Percentiles rank a stretch among this genome's conserved stretches.
Evolutionary conservation across 2,888 invertebrate genomes (phyloP).

Genomic region (Selenia dentaria): DNA sequence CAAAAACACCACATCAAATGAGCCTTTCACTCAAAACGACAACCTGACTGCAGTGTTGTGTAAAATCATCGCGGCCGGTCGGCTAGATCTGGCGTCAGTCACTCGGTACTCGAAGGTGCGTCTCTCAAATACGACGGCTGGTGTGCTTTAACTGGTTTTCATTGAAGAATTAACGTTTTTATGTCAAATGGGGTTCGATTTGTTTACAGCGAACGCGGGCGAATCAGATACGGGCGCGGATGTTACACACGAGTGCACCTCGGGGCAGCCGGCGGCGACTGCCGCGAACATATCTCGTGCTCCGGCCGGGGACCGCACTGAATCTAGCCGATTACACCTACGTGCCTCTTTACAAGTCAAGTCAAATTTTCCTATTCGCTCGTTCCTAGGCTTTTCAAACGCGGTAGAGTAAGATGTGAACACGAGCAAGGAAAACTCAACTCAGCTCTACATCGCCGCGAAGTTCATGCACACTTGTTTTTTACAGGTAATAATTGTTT

Average conservation of each 20-base stretch:
- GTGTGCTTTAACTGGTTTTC: constrained; percentile 45
- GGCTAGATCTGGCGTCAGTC: constrained; percentile 52
- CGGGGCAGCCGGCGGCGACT: constrained; percentile 56
- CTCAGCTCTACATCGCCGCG: constrained; percentile 1
- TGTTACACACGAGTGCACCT: constrained; percentile 40
- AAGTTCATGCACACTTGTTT: constrained; percentile 6
- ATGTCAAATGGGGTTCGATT: constrained; percentile 53
- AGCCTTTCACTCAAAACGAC: constrained; percentile 74
- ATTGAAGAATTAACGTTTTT: constrained; percentile 58
- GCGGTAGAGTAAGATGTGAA: constrained; percentile 43
- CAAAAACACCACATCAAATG: constrained; percentile 52
- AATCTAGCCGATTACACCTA: constrained; percentile 52
- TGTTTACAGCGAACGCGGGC: constrained; percentile 63
- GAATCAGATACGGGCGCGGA: constrained; percentile 34
- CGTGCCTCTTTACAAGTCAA: constrained; percentile 58
- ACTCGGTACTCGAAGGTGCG: constrained; percentile 19
- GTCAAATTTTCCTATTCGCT: constrained; percentile 56
- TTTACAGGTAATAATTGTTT: not conserved
- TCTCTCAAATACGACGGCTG: constrained; percentile 21
- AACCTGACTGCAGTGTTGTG: constrained; percentile 57
- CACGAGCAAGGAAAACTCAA: constrained; percentile 22
- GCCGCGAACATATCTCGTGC: constrained; percentile 32
- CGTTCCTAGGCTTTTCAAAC: constrained; percentile 33
- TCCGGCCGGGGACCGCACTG: constrained; percentile 40
- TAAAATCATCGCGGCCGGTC: constrained; percentile 66